A percentile compares a stretch with the other conserved stretches of the same genome.
These are phyloP conservation scores for Marasmarcha lunaedactyla DNA, from an alignment of 2,888 invertebrate genomes.

Conservation along the genomic window DNA sequence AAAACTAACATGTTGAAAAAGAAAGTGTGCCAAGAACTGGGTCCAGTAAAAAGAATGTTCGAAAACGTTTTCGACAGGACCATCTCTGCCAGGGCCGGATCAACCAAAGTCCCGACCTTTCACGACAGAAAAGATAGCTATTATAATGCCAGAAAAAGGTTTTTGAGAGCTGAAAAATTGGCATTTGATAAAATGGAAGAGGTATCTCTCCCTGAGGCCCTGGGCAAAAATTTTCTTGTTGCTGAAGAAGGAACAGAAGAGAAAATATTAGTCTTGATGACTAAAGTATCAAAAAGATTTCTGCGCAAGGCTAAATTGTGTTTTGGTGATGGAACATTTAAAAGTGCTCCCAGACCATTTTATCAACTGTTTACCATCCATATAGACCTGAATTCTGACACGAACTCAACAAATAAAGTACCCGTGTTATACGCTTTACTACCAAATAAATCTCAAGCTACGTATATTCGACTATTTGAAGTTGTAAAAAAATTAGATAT, in stretches of 20 bases:
- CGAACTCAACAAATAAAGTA: slow-evolving; percentile 3
- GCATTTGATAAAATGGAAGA: too few relatives aligned
- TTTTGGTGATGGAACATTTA: slow-evolving; percentile 1
- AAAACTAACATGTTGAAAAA: too few relatives aligned
- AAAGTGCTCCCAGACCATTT: slow-evolving; percentile 6
- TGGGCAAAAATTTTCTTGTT: slow-evolving; percentile 4
- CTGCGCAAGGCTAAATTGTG: slow-evolving; percentile 5
- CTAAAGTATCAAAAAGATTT: slow-evolving; percentile 6
- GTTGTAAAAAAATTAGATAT: slow-evolving; percentile 3
- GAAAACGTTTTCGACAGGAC: too few relatives aligned
- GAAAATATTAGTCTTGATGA: slow-evolving; percentile 9
- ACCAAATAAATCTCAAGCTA: slow-evolving; percentile 5
- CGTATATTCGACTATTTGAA: slow-evolving; percentile 2
- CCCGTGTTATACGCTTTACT: slow-evolving; percentile 5
- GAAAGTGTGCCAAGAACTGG: too few relatives aligned
- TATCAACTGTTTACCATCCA: slow-evolving; percentile 8
- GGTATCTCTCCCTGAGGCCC: slow-evolving; percentile 8
- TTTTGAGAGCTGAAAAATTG: too few relatives aligned
- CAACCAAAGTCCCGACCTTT: too few relatives aligned
- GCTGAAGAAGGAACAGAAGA: slow-evolving; percentile 7
- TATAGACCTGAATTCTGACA: slow-evolving; percentile 6
- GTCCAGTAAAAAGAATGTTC: too few relatives aligned
- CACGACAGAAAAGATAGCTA: too few relatives aligned
- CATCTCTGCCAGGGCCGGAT: too few relatives aligned
- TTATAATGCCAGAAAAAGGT: too few relatives aligned